Percentiles rank a stretch among this genome's conserved stretches.
Evolutionary conservation across 2,797 vertebrate genomes (phyloP).

Genomic region (Ptychadena robeensis): DNA sequence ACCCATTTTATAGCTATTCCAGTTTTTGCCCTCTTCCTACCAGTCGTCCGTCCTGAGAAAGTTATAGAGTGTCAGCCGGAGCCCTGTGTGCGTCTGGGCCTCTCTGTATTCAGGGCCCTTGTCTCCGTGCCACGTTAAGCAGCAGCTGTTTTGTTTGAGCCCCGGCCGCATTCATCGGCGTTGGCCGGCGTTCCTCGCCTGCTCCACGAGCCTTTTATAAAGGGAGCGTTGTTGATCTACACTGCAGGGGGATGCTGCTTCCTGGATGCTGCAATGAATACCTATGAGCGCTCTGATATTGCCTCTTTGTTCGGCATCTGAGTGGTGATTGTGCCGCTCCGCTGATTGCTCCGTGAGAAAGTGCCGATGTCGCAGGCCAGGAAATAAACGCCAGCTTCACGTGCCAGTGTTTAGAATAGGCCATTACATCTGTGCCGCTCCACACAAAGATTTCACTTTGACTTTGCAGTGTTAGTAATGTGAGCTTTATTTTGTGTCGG

Average conservation of each 20-base stretch:
- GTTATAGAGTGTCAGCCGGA: neutral
- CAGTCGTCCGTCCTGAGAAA: neutral
- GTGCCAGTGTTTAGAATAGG: neutral
- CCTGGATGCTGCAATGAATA: constrained; percentile 43
- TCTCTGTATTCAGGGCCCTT: constrained; percentile 6
- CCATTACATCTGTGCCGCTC: neutral
- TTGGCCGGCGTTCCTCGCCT: constrained; percentile 24
- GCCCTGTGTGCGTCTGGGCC: neutral
- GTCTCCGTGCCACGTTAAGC: constrained; percentile 34
- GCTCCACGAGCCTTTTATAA: constrained; percentile 45
- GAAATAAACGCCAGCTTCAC: constrained; percentile 23
- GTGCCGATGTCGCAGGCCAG: neutral
- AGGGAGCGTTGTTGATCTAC: constrained; percentile 40
- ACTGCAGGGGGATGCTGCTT: constrained; percentile 39
- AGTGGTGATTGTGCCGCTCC: constrained; percentile 24
- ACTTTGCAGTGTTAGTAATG: neutral
- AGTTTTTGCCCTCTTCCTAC: neutral
- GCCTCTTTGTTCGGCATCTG: constrained; percentile 31
- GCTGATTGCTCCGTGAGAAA: constrained; percentile 28
- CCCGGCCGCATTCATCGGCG: constrained; percentile 22
- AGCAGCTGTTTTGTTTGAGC: constrained; percentile 36
- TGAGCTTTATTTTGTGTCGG: neutral
- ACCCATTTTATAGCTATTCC: neutral
- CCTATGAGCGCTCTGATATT: constrained; percentile 39
- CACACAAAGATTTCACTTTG: neutral